Evolutionary conservation across 53 echinoderm and acorn worm genomes (phyloP).

Genomic region (Hippasteria phrygiana): DNA sequence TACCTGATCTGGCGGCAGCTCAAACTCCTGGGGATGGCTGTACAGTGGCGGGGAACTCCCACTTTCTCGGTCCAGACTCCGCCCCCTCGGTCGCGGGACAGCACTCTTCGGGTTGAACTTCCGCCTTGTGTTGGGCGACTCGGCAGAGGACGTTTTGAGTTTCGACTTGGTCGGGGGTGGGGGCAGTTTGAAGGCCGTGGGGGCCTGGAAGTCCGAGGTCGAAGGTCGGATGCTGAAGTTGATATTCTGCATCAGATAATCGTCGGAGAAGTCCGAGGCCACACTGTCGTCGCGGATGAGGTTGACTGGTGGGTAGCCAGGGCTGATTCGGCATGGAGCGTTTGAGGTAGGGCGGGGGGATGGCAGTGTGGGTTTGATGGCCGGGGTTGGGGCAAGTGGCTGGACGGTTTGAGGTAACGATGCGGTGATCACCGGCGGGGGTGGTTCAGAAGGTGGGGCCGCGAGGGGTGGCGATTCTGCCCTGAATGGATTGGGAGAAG

Average conservation of each 20-base stretch:
- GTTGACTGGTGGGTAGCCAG: background rate
- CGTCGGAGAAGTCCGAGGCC: slow-evolving; percentile 90
- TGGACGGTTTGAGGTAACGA: slow-evolving; percentile 38
- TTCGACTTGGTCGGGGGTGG: slow-evolving; percentile 87
- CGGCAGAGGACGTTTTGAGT: slow-evolving; percentile 55
- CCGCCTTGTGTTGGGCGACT: slow-evolving; percentile 65
- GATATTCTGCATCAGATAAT: slow-evolving; percentile 84
- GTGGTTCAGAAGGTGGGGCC: slow-evolving; percentile 6
- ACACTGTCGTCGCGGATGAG: slow-evolving; percentile 91
- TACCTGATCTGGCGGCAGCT: slow-evolving; percentile 12
- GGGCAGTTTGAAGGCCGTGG: slow-evolving; percentile 88
- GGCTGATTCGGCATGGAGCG: background rate
- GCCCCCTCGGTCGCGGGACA: slow-evolving; percentile 86
- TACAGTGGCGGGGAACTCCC: slow-evolving; percentile 22
- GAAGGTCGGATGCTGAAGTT: slow-evolving; percentile 89
- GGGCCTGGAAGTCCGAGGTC: slow-evolving; percentile 64
- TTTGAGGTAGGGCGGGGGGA: background rate
- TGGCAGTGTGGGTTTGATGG: slow-evolving; percentile 17
- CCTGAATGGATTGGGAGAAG: slow-evolving; percentile 89
- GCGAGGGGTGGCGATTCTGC: slow-evolving; percentile 43
- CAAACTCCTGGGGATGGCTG: slow-evolving; percentile 55
- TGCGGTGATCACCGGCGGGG: slow-evolving; percentile 38
- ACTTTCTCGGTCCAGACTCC: slow-evolving; percentile 35
- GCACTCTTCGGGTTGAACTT: slow-evolving; percentile 86
- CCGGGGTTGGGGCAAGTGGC: slow-evolving; percentile 19